These are phyloP conservation scores for Endomychus coccineus DNA, from an alignment of 2,888 invertebrate species.

Conservation along the genomic window DNA sequence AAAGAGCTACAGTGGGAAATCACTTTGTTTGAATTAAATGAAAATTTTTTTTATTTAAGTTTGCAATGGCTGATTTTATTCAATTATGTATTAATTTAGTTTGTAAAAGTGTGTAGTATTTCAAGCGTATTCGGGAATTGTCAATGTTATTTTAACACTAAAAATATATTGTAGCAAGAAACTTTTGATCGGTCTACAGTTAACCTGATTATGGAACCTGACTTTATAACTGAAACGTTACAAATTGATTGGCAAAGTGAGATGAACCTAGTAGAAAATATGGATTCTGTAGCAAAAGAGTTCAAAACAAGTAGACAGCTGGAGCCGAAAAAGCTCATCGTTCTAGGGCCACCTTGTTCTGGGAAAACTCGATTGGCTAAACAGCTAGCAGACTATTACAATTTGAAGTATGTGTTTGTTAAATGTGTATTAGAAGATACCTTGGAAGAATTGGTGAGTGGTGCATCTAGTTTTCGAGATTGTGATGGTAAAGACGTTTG, in stretches of 20 bases:
- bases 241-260: slow-evolving; percentile 52
- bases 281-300: slow-evolving; percentile 39
- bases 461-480: too few species aligned
- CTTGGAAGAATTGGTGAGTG: slow-evolving; percentile 48
- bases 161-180: slow-evolving; percentile 45
- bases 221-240: slow-evolving; percentile 45
- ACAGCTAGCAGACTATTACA: slow-evolving; percentile 51
- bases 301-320: slow-evolving; percentile 45
- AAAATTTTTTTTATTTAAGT: too few species aligned
- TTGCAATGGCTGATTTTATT: too few species aligned
- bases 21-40: too few species aligned
- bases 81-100: too few species aligned
- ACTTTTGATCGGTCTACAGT: slow-evolving; percentile 51
- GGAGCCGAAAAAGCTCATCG: slow-evolving; percentile 51
- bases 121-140: too few species aligned
- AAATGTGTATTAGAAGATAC: slow-evolving; percentile 50
- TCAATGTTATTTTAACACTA: too few species aligned
- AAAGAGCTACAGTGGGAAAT: too few species aligned
- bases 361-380: slow-evolving; percentile 58
- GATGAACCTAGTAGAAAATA: slow-evolving; percentile 46
- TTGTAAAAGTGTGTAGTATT: too few species aligned
- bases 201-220: slow-evolving; percentile 54
- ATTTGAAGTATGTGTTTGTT: slow-evolving; percentile 50
- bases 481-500: too few species aligned
- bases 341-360: slow-evolving; percentile 59